Evolutionary conservation across 2,888 invertebrate species (phyloP).

Genomic region (Zygothrica quintamaculata): DNA sequence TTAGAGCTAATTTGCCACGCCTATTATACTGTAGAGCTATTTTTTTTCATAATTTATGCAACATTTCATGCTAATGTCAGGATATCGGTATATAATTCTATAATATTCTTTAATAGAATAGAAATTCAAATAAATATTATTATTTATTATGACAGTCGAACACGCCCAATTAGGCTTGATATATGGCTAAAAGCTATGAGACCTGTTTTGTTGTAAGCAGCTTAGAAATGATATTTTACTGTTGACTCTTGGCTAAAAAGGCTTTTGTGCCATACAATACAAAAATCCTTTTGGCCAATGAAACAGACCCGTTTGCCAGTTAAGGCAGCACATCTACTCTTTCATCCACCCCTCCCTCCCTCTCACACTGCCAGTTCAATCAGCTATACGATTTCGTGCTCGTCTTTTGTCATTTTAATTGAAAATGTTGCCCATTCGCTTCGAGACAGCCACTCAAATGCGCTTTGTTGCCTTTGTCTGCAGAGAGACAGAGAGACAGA

Average conservation of each 20-base stretch:
- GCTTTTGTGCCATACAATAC: not conserved
- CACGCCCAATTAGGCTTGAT: constrained; percentile 71
- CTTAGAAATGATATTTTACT: constrained; percentile 51
- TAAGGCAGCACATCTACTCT: not conserved
- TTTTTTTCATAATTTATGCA: constrained; percentile 39
- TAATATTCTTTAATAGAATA: constrained; percentile 1
- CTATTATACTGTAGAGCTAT: constrained; percentile 20
- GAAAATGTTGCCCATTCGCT: constrained; percentile 52
- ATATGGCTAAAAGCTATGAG: constrained; percentile 26
- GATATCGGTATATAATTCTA: too few species aligned
- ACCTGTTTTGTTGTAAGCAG: constrained; percentile 37
- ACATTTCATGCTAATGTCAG: constrained; percentile 21
- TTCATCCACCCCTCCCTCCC: not conserved
- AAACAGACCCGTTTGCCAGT: not conserved
- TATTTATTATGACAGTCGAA: constrained; percentile 48
- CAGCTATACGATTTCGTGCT: constrained; percentile 24
- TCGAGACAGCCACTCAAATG: constrained; percentile 21
- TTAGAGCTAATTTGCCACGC: constrained; percentile 27
- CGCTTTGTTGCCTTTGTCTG: constrained; percentile 27
- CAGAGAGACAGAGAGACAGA: too few species aligned
- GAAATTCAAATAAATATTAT: constrained; percentile 48
- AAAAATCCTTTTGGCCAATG: constrained; percentile 35
- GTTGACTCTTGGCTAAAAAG: constrained; percentile 37
- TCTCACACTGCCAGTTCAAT: not conserved
- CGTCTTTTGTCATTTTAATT: constrained; percentile 72